A percentile compares a stretch with the other conserved stretches of the same genome.
Conservation (phyloP, 2,113 vertebrate genomes). For the Micronisus gabar region DNA sequence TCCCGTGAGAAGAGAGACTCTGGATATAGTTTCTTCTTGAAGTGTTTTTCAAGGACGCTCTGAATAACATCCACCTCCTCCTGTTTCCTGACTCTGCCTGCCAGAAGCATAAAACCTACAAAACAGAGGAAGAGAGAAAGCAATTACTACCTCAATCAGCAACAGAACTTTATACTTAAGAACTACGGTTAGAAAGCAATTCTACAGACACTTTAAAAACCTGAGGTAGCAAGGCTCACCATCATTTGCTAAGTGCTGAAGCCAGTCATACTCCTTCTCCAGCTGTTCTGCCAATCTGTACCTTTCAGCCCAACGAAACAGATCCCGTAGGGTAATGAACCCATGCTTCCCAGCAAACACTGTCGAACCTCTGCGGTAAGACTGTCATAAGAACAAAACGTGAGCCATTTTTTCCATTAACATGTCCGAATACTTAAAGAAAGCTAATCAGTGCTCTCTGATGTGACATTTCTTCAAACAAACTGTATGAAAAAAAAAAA, state of each 20-base stretch:
- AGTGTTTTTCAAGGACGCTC: conserved; percentile 89
- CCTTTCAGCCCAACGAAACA: conserved; percentile 96
- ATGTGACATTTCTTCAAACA: not conserved
- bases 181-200: not conserved
- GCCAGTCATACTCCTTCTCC: conserved; percentile 86
- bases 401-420: not conserved
- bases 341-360: conserved; percentile 98
- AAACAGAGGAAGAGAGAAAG: not conserved
- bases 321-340: conserved; percentile 93
- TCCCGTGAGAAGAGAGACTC: conserved; percentile 85
- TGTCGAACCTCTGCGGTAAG: conserved; percentile 88
- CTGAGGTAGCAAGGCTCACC: conserved; percentile 71
- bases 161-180: not conserved
- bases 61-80: conserved; percentile 88
- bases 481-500: not conserved
- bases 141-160: not conserved
- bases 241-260: conserved; percentile 94
- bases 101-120: conserved; percentile 93
- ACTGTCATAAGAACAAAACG: conserved; percentile 66
- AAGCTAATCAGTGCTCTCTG: not conserved
- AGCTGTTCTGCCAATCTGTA: conserved; percentile 86
- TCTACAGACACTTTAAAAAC: not conserved
- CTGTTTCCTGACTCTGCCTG: conserved; percentile 90
- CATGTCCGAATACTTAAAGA: not conserved
- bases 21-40: conserved; percentile 86